Evolutionary conservation across 2,888 invertebrate species (phyloP).

Genomic region (Phaonia tiefii): DNA sequence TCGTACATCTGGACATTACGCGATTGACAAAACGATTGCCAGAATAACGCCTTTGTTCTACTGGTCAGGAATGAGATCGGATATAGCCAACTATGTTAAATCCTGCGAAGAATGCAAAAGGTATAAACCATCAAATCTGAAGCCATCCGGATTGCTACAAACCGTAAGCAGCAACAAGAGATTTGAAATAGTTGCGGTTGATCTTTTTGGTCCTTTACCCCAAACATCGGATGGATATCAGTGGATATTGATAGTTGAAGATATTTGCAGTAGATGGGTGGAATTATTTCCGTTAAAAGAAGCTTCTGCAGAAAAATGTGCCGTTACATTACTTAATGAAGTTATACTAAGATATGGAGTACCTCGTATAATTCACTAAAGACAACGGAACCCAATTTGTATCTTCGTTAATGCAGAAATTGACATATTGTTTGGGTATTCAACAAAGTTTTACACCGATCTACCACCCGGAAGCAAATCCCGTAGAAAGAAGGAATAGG

Average conservation of each 20-base stretch:
- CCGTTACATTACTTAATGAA: constrained; percentile 71
- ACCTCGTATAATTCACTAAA: too few species aligned
- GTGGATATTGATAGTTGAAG: too few species aligned
- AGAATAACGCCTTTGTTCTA: constrained; percentile 45
- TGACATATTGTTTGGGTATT: constrained; percentile 54
- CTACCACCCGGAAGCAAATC: constrained; percentile 64
- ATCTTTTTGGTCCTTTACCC: too few species aligned
- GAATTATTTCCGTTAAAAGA: too few species aligned
- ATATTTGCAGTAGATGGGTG: too few species aligned
- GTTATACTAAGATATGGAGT: constrained; percentile 74
- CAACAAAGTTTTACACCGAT: constrained; percentile 58
- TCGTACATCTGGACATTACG: constrained; percentile 59
- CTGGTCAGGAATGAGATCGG: constrained; percentile 52
- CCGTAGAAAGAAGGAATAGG: too few species aligned
- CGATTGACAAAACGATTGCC: constrained; percentile 45
- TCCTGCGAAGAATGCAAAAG: constrained; percentile 54
- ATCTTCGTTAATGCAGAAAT: too few species aligned
- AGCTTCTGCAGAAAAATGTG: constrained; percentile 73
- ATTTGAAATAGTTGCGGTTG: too few species aligned
- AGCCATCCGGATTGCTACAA: too few species aligned
- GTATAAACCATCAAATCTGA: constrained; percentile 63
- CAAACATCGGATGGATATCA: too few species aligned
- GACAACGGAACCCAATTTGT: constrained; percentile 77
- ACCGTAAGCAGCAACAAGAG: too few species aligned
- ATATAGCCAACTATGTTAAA: constrained; percentile 44